These are phyloP conservation scores for Yponomeuta evonymella DNA, from an alignment of 2,888 invertebrate genomes.

Conservation along the genomic window DNA sequence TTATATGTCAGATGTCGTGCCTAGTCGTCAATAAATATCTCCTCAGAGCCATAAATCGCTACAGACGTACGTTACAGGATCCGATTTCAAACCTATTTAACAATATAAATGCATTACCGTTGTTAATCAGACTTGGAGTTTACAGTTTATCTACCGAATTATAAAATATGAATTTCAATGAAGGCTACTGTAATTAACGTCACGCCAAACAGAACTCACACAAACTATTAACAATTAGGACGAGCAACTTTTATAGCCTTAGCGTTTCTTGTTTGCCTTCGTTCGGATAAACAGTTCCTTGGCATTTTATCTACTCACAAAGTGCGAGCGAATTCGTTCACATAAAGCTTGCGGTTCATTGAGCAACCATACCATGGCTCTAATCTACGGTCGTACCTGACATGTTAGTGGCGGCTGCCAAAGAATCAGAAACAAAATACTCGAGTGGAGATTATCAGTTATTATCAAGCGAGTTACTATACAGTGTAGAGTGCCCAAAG, in stretches of 20 bases:
- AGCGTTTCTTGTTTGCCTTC: not conserved
- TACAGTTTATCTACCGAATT: not conserved
- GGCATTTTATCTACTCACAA: not conserved
- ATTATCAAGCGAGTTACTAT: too few relatives aligned
- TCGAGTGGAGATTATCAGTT: too few relatives aligned
- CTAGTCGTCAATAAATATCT: not conserved
- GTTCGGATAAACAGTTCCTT: not conserved
- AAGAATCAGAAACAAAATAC: too few relatives aligned
- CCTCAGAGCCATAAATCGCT: not conserved
- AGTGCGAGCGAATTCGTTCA: not conserved
- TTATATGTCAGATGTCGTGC: not conserved
- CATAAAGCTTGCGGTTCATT: not conserved
- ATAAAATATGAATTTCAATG: not conserved
- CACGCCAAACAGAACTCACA: conserved; percentile 12
- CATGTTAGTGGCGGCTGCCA: too few relatives aligned
- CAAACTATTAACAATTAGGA: not conserved
- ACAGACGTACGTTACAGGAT: not conserved
- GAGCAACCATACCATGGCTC: too few relatives aligned
- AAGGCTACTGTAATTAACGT: conserved; percentile 21
- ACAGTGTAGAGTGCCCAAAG: too few relatives aligned
- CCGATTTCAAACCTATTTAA: not conserved
- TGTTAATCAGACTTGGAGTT: not conserved
- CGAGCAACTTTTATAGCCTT: not conserved
- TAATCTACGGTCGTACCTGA: too few relatives aligned
- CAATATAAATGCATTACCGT: not conserved